Conservation (phyloP, 2,113 vertebrate species). For the Tetrao urogallus region DNA sequence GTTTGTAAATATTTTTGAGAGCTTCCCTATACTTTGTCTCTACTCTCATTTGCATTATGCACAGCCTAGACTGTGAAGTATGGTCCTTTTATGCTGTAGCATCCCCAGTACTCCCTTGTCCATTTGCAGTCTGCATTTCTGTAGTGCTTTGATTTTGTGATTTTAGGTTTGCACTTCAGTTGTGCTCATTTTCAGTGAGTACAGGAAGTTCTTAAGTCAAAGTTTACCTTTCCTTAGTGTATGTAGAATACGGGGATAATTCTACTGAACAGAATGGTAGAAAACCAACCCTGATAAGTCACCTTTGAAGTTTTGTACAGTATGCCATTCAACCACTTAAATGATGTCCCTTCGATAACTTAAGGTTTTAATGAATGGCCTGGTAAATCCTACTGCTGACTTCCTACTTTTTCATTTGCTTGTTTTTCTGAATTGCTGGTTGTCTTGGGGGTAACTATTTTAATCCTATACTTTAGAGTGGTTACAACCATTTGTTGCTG, state of each 20-base stretch:
- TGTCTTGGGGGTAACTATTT: constrained; percentile 48
- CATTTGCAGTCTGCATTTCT: not conserved
- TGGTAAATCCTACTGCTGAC: constrained; percentile 54
- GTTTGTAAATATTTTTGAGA: not conserved
- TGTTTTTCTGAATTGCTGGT: constrained; percentile 57
- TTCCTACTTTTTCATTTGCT: constrained; percentile 9
- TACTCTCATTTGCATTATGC: not conserved
- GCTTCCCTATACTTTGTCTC: not conserved
- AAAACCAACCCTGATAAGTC: not conserved
- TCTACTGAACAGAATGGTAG: not conserved
- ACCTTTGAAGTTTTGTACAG: not conserved
- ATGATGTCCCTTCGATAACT: constrained; percentile 41
- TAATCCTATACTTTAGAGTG: constrained; percentile 60
- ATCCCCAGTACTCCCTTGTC: not conserved
- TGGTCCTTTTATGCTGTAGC: not conserved
- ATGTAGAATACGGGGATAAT: not conserved
- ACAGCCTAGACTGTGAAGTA: not conserved
- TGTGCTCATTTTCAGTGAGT: not conserved
- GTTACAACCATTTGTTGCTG: constrained; percentile 37
- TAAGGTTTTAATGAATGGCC: constrained; percentile 24
- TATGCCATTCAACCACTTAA: not conserved
- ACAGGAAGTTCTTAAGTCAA: not conserved
- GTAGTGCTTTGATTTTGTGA: not conserved
- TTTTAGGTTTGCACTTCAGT: not conserved
- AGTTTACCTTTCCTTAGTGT: not conserved